Percentiles rank a stretch among this genome's conserved stretches.
phyloP scores from a whole-genome alignment of 1,140 invertebrate species.

The Drosophila novamexicana region DNA sequence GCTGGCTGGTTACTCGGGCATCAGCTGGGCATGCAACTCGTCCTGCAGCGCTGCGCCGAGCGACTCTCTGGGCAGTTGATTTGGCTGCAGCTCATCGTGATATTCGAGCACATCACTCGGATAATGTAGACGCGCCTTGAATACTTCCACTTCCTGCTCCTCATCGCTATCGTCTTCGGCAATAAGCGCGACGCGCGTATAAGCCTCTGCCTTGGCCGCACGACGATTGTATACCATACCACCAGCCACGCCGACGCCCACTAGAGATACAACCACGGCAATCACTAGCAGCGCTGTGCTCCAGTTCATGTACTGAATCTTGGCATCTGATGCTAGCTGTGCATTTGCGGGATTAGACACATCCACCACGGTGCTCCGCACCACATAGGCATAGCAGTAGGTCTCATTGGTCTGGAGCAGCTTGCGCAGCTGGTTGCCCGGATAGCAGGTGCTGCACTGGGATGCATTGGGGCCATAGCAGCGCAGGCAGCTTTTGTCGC shows the following conservation, averaged over 20 bases:
- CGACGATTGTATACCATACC: slow-evolving; percentile 45
- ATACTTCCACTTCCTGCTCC: slow-evolving; percentile 57
- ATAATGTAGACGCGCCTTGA: slow-evolving; percentile 18
- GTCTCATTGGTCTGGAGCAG: slow-evolving; percentile 59
- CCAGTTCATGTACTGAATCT: slow-evolving; percentile 38
- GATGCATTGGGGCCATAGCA: slow-evolving; percentile 63
- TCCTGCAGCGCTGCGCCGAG: neutral
- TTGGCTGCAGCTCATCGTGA: slow-evolving; percentile 42
- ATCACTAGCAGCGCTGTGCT: slow-evolving; percentile 48
- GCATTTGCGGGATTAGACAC: slow-evolving; percentile 14
- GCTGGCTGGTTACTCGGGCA: neutral
- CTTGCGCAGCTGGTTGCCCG: slow-evolving; percentile 71
- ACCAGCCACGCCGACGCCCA: slow-evolving; percentile 50
- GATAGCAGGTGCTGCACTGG: slow-evolving; percentile 69
- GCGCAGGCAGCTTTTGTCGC: slow-evolving; percentile 62
- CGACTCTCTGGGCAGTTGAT: slow-evolving; percentile 7
- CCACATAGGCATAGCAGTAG: slow-evolving; percentile 70
- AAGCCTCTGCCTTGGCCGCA: slow-evolving; percentile 23
- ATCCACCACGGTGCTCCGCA: slow-evolving; percentile 67
- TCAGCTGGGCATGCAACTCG: slow-evolving; percentile 3
- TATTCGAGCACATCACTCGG: slow-evolving; percentile 37
- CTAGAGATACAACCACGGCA: slow-evolving; percentile 37
- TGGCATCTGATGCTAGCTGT: neutral
- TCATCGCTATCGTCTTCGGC: slow-evolving; percentile 60
- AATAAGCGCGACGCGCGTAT: slow-evolving; percentile 62